Percentiles rank a stretch among this genome's conserved stretches.
phyloP scores from a whole-genome alignment of 1,140 invertebrate species.

The Drosophila repleta region DNA sequence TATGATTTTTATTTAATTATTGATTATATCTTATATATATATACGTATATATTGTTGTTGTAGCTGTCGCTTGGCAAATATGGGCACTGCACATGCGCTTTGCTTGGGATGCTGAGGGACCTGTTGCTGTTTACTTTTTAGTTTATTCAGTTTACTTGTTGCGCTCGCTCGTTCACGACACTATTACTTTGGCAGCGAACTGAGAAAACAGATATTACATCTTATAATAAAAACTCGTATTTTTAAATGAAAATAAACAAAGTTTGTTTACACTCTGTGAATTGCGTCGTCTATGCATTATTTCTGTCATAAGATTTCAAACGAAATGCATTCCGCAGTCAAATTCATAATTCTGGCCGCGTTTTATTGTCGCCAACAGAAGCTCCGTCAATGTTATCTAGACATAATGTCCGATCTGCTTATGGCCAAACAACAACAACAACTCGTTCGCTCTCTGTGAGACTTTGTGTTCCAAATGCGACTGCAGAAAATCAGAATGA shows the following conservation, averaged over 20 bases:
- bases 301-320: constrained; percentile 30
- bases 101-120: constrained; percentile 54
- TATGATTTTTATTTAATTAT: not conserved
- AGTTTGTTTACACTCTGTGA: constrained; percentile 7
- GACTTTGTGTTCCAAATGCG: not conserved
- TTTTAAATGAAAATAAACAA: constrained; percentile 35
- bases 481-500: constrained; percentile 4
- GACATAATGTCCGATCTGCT: constrained; percentile 31
- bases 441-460: constrained; percentile 19
- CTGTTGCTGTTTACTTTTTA: constrained; percentile 42
- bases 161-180: constrained; percentile 52
- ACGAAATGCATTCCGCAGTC: constrained; percentile 33
- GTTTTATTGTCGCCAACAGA: constrained; percentile 42
- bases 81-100: constrained; percentile 57
- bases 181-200: constrained; percentile 27
- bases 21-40: not conserved
- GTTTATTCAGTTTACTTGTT: constrained; percentile 60
- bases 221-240: not conserved
- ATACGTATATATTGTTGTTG: too few relatives aligned
- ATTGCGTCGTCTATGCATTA: constrained; percentile 12
- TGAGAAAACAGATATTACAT: constrained; percentile 4
- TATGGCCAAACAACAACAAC: constrained; percentile 23
- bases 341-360: constrained; percentile 49
- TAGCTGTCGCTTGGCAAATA: not conserved
- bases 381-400: constrained; percentile 46